Base-by-base conservation (phyloP, 2,797 vertebrate genomes). In the Falco rusticolus region DNA sequence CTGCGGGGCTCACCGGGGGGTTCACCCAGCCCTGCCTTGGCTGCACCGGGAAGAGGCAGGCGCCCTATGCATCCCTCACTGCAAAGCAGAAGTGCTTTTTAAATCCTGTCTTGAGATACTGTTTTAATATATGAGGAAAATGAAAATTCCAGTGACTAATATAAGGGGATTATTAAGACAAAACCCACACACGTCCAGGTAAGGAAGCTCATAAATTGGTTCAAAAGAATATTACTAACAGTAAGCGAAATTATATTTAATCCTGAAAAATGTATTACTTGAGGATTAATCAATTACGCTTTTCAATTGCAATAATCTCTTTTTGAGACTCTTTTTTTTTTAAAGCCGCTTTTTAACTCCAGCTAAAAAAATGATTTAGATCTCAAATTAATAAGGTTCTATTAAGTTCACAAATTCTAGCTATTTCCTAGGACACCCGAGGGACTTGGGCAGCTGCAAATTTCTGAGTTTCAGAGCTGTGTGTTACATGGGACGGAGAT, bases 281-380 rank as follows among this genome's bases (percentile, higher is more conserved):
- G 45, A 78, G 77, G 77, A 92, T 93, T 89, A 75, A 84, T 79
- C 81, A 81, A 78, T 92, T 92, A 84, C 11, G 63, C 34, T 72
- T 89, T 83, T 65, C 70, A 68, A 84, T 2, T 50, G 80, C 68
- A 86, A 57, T 71, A 75, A 96, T 72, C 70, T 75, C 69, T 37
- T 83, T 34, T 14, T 33, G 37, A 90, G 65, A 50, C 37, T 72
- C 64, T 22, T 56, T 72, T 71, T 70, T 75, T 70, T 45, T 41
- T 19, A 45, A 80, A 83, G 64, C 24, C 34, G 21, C 53, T 91
- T 85, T 87, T 76, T 50, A 87, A 76, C 33, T 75, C 34, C 54
- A 56, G 76, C 31, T 37, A 18, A 28, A 74, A 72, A 51, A 51
- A 16, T 16, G 56, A 56, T 59, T 64, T 81, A 47, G 24, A 59